A percentile compares a stretch with the other conserved stretches of the same genome.
Evolutionary conservation across 2,797 vertebrate species (phyloP).

Genomic region (Megalops cyprinoides): DNA sequence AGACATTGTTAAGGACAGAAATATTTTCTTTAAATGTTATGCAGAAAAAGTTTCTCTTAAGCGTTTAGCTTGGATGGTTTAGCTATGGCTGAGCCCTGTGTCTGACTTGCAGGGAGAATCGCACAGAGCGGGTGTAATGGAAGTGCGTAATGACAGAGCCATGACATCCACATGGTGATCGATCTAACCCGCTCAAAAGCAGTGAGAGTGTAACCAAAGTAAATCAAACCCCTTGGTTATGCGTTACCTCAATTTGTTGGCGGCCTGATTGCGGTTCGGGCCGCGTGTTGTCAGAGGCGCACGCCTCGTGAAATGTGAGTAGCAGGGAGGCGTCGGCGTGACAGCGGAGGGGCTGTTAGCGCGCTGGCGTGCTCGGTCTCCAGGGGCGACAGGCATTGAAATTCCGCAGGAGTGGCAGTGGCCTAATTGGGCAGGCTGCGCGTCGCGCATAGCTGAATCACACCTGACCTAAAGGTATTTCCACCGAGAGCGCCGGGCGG

Average conservation of each 20-base stretch:
- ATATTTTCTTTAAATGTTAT: too few relatives aligned
- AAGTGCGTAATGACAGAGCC: not conserved
- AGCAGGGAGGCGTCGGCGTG: too few relatives aligned
- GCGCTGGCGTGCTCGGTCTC: not conserved
- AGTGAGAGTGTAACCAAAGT: not conserved
- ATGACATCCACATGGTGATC: not conserved
- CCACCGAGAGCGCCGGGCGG: not conserved
- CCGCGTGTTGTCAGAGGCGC: not conserved
- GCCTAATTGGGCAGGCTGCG: conserved; percentile 23
- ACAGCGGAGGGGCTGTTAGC: not conserved
- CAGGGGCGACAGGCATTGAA: not conserved
- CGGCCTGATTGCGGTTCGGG: not conserved
- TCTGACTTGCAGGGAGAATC: not conserved
- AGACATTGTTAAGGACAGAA: too few relatives aligned
- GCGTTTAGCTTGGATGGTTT: conserved; percentile 6
- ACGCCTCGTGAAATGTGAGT: too few relatives aligned
- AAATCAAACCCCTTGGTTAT: conserved; percentile 10
- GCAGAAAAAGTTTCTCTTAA: too few relatives aligned
- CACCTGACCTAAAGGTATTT: conserved; percentile 33
- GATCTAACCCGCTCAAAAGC: not conserved
- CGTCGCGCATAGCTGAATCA: conserved; percentile 1
- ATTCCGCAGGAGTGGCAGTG: conserved; percentile 15
- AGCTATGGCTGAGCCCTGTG: not conserved
- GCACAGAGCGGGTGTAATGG: conserved; percentile 2
- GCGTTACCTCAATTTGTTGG: not conserved